Evolutionary conservation across 2,888 invertebrate genomes (phyloP), one percentile per base, ranked within the genome.

Genomic region (Agonopterix arenella): DNA sequence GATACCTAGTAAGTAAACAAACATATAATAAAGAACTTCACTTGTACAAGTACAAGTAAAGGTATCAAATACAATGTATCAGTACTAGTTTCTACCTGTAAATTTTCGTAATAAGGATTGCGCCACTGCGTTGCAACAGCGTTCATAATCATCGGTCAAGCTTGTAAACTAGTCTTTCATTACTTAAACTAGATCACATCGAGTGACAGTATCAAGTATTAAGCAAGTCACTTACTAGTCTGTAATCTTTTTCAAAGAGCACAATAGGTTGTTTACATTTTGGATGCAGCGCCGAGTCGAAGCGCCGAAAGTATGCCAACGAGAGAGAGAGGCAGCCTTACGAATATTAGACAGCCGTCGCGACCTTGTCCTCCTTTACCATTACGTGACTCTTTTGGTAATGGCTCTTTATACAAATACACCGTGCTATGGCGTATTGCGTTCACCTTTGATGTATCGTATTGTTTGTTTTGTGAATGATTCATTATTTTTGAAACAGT

Each of bases 231-330:
- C 28, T 28, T 28, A 7, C 28, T 1, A 28, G 28, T 28, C 28
- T 5, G 28, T 28, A 28, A 28, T 28, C 28, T 28, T 28, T 28
- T 28, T 28, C 28, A 28, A 28, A 28, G 28, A 28, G 28, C 28
- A 28, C 28, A 28, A 28, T 5, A 28, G 5, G 28, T 28, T 28
- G 28, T 28, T 28, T 28, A 28, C 28, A 28, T 28, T 28, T 28
- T 40, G n/a, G 40, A 43, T 11, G 43, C 43, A 13, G 8, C 40
- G 40, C 40, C 40, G 5, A 28, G 40, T 13, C 11, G 8, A 13
- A 43, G 45, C 45, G 8, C 64, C 58, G 78, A 80, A 84, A 84
- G 85, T 84, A 68, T 80, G 85, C 70, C 84, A 62, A 58, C 58
- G 72, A 59, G 70, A 73, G 76, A 58, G 68, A 73, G 76, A 73